phyloP scores from a whole-genome alignment of 2,888 invertebrate genomes.

The Sympetrum striolatum region DNA sequence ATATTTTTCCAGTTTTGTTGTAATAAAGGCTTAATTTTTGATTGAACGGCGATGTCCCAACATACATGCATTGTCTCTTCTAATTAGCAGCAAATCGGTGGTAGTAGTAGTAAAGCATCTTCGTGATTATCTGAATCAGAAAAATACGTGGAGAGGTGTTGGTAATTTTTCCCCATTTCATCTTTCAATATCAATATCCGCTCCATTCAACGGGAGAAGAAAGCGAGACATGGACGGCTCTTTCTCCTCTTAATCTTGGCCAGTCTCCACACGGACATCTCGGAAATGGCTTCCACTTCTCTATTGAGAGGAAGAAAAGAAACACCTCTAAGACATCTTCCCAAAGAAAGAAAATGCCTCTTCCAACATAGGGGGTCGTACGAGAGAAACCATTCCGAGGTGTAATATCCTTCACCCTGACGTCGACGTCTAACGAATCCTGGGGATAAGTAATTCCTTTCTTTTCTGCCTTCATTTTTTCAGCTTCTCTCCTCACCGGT shows the following conservation, averaged over 20 bases:
- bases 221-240: neutral
- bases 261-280: neutral
- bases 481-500: neutral
- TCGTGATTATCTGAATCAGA: no score
- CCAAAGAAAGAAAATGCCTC: slow-evolving; percentile 3
- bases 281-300: slow-evolving; percentile 18
- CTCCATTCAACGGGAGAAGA: no score
- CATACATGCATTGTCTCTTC: no score
- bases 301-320: neutral
- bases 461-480: neutral
- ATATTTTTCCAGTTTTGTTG: no score
- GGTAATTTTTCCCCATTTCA: no score
- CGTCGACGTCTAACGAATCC: neutral
- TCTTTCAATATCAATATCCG: no score
- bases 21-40: no score
- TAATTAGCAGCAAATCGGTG: no score
- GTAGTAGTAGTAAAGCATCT: no score
- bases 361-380: neutral
- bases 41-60: no score
- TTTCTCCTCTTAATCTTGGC: neutral
- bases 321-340: slow-evolving; percentile 25
- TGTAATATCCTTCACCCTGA: neutral
- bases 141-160: no score
- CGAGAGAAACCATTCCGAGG: slow-evolving; percentile 10
- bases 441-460: neutral